A percentile compares a stretch with the other conserved stretches of the same genome.
Conservation (phyloP, 2,888 invertebrate genomes). For the Drosophila colorata region DNA sequence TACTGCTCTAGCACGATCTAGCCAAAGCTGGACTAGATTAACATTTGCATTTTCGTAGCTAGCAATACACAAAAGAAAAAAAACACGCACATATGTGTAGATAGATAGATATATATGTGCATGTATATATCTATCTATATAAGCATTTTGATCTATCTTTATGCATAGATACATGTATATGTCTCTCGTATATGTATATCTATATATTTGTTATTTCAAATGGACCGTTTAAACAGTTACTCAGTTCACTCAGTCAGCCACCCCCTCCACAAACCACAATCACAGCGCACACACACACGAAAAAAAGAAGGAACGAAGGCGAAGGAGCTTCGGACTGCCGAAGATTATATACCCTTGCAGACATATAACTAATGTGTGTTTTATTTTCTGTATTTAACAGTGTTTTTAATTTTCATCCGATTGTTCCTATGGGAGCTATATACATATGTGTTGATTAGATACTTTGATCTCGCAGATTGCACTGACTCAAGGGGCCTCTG, state of each 20-base stretch:
- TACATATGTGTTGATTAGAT: too few relatives aligned
- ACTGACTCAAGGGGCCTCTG: too few relatives aligned
- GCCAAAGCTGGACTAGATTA: slow-evolving; percentile 8
- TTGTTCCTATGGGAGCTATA: neutral
- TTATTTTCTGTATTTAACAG: neutral
- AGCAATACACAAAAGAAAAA: neutral
- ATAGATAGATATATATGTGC: neutral
- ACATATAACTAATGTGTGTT: neutral
- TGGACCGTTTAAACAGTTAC: neutral
- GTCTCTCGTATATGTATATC: neutral
- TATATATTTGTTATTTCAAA: neutral
- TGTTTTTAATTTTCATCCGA: neutral
- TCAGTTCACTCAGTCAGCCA: neutral
- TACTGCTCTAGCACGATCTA: slow-evolving; percentile 13
- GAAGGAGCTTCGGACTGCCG: neutral
- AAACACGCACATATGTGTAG: neutral
- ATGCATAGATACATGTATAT: neutral
- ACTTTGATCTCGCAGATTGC: too few relatives aligned
- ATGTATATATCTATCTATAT: neutral
- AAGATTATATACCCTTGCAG: neutral
- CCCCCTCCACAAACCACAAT: neutral
- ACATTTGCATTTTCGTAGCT: slow-evolving; percentile 16
- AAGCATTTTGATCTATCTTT: too few relatives aligned
- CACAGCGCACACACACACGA: neutral
- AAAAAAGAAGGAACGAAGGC: neutral